phyloP scores from a whole-genome alignment of 2,113 vertebrate genomes.

The Maylandia zebra region DNA sequence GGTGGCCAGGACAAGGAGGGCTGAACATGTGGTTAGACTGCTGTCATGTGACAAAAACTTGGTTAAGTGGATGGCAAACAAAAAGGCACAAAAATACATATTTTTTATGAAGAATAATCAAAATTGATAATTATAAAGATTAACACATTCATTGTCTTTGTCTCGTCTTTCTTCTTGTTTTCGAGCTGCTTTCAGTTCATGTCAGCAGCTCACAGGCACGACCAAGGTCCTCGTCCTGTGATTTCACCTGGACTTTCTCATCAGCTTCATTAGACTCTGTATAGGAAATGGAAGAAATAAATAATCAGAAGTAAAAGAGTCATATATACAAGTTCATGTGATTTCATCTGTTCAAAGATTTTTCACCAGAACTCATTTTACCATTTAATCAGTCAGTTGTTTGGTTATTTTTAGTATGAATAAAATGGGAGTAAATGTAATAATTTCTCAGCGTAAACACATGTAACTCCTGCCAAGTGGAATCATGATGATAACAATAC shows the following conservation, averaged over 20 bases:
- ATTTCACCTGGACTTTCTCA: not conserved
- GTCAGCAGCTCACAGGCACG: not conserved
- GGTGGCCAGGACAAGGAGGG: not conserved
- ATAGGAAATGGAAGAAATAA: not conserved
- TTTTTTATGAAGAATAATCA: not conserved
- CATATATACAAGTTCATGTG: not conserved
- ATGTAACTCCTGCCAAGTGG: not conserved
- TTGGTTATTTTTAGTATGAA: not conserved
- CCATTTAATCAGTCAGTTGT: not conserved
- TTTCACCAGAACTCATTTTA: not conserved
- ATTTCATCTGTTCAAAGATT: not conserved
- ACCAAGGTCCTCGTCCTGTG: not conserved
- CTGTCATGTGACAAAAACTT: not conserved
- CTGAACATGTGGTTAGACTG: fast-evolving
- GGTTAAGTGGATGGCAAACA: not conserved
- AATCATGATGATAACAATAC: not conserved
- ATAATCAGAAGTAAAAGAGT: not conserved
- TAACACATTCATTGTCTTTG: not conserved
- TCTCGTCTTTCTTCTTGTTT: not conserved
- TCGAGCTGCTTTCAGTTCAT: not conserved
- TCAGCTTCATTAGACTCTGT: not conserved
- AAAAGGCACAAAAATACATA: not conserved
- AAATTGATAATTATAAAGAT: too few relatives aligned
- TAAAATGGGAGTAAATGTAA: not conserved
- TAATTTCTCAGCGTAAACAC: not conserved